Base-by-base conservation (phyloP, 2,797 vertebrate species). In the Emys orbicularis region DNA sequence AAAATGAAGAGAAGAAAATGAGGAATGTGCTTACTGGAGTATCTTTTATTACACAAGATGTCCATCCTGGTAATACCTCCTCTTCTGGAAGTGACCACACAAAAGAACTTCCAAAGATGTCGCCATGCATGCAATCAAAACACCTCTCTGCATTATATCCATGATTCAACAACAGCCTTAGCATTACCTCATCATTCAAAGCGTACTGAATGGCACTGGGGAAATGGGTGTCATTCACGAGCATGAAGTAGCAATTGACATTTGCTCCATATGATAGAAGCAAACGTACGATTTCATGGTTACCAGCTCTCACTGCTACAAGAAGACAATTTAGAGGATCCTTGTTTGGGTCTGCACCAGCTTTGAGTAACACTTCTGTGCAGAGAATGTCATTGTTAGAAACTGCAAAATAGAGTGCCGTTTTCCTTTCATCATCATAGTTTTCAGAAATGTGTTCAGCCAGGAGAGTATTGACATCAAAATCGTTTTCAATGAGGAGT, bases 131-230 rank as follows among this genome's bases (percentile, higher is more conserved):
- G 94, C 99, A 99, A 47, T 97, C 97, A 96, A 99, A 99, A 96
- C 99, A 99, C 47, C 97, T 97, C 49, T 98, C 98, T 80, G 97
- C 99, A 5, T 98, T 94, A 54, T 99, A 99, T 47, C 99, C 99
- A 0, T 98, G 96, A 95, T 99, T 99, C 76, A 99, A 98, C 96
- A 99, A 94, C 93, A 99, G 97, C 68, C 99, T 98, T 98, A 99
- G 98, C 99, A 99, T 99, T 29, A 98, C 97, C 94, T 99, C 99
- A 6, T 99, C 99, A 44, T 98, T 99, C 47, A 99, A 97, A 83
- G 99, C 99, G 77, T 99, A 99, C 94, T 99, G 99, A 94, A 99
- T 98, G 79, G 99, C 99, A 0, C 99, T 99, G 94, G 99, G 99
- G 85, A 99, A 99, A 90, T 98, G 98, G 0, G 98, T 99, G 92